phyloP scores from a whole-genome alignment of 1,140 invertebrate genomes.

The Zophobas atratus region DNA sequence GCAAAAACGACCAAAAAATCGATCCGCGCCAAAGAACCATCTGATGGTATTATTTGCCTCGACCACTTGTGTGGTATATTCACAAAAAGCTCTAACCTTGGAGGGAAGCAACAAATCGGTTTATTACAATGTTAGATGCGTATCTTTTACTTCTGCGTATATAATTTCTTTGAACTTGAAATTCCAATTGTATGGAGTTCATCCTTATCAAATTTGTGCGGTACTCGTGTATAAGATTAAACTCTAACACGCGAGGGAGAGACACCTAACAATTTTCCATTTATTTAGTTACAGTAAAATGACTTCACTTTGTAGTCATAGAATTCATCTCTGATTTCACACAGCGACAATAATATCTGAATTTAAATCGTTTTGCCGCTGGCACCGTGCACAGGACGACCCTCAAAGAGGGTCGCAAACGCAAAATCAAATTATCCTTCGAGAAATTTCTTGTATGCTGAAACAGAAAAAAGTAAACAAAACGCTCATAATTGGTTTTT shows the following conservation, averaged over 20 bases:
- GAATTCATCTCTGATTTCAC: slow-evolving; percentile 62
- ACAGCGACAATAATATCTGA: slow-evolving; percentile 62
- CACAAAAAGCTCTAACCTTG: slow-evolving; percentile 23
- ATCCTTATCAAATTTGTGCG: slow-evolving; percentile 28
- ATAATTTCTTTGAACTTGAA: too few relatives aligned
- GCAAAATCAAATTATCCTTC: slow-evolving; percentile 26
- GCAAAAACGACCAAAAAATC: slow-evolving; percentile 40
- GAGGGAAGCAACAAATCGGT: not conserved
- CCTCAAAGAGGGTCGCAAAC: slow-evolving; percentile 25
- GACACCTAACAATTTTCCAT: slow-evolving; percentile 55
- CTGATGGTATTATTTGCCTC: slow-evolving; percentile 35
- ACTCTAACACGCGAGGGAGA: slow-evolving; percentile 42
- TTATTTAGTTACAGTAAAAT: slow-evolving; percentile 56
- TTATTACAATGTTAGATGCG: slow-evolving; percentile 11
- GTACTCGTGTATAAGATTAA: slow-evolving; percentile 31
- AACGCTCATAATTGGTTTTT: too few relatives aligned
- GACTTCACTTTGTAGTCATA: slow-evolving; percentile 58
- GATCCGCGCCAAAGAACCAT: slow-evolving; percentile 11
- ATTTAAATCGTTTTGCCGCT: slow-evolving; percentile 61
- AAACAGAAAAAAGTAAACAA: not conserved
- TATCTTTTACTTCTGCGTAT: not conserved
- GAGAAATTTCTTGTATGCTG: slow-evolving; percentile 21
- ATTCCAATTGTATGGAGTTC: not conserved
- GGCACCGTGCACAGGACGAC: slow-evolving; percentile 12
- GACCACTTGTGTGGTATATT: slow-evolving; percentile 23